Conservation (phyloP, 2,113 vertebrate genomes). For the Camelus dromedarius region DNA sequence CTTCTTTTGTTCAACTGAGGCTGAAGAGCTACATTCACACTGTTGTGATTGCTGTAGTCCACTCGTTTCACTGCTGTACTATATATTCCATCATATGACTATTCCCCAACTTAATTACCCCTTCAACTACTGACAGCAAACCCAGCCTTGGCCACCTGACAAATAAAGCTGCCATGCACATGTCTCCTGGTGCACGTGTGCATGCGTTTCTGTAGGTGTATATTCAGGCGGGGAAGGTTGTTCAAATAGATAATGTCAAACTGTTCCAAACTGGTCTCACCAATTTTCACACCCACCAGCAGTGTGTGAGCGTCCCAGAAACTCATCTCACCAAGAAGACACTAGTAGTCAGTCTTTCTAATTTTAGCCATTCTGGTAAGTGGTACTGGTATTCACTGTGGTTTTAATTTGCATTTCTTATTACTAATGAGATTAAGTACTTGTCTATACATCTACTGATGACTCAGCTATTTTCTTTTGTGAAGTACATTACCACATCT, state of each 20-base stretch:
- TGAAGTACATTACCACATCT: neutral
- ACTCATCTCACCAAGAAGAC: neutral
- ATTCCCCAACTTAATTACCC: too few relatives aligned
- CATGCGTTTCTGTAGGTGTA: too few relatives aligned
- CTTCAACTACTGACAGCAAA: neutral
- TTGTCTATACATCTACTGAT: neutral
- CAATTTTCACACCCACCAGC: neutral
- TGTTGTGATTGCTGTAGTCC: neutral
- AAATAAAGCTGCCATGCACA: fast-evolving
- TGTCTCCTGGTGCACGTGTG: fast-evolving
- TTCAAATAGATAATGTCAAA: neutral
- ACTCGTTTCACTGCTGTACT: fast-evolving
- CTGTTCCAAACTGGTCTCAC: neutral
- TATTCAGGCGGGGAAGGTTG: neutral
- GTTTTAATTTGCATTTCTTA: neutral
- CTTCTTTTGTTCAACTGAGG: neutral
- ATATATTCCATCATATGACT: fast-evolving
- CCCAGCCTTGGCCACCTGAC: neutral
- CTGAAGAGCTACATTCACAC: too few relatives aligned
- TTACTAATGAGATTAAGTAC: neutral
- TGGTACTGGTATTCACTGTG: neutral
- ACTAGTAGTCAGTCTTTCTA: neutral
- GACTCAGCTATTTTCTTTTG: neutral
- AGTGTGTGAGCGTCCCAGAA: too few relatives aligned
- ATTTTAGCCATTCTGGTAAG: neutral